Base-by-base conservation (phyloP, 2,888 invertebrate species). In the Melanophora roralis region DNA sequence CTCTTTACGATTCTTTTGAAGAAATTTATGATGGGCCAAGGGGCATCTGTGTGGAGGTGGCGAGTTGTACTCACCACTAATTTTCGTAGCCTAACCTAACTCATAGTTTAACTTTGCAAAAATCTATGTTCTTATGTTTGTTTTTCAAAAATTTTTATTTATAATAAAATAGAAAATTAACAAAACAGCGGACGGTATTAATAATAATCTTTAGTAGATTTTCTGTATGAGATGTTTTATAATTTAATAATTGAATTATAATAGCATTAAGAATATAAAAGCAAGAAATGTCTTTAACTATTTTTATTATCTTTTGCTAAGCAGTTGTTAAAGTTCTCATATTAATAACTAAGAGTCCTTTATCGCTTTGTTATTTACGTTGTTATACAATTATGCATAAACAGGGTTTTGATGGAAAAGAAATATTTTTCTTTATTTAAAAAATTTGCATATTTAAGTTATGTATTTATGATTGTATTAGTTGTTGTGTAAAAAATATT, bases 401-500 rank as follows among this genome's bases (percentile, higher is more conserved):
- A 23, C 49, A 14, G 23, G 40, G 32, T 6, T 47, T 49, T 49
- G n/a, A 49, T 14, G 27, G 19, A 23, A 45, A 7, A 7, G 11
- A 43, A 55, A 53, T 45, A 51, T 43, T 49, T 38, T 55, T 73
- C 36, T 55, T 1, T 14, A 64, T 43, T 16, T 27, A 2, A 55
- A 19, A n/a, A 55, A 64, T 73, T 64, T 73, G 64, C 55, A 64
- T 73, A 73, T 47, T 55, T 55, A 19, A 73, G 9, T n/a, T 36
- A 36, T 23, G 32, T 14, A 14, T 47, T 36, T 47, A 7, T 72
- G n/a, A n/a, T n/a, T n/a, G 45, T 64, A 23, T 64, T 64, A 45
- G 64, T 53, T 19, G 12, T 53, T 72, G 43, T 14, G 36, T 71
- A 62, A 51, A 14, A 27, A 55, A 45, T 45, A 7, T 72, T 64